phyloP scores from a whole-genome alignment of 2,888 invertebrate species.

The Drosophila diplacantha region DNA sequence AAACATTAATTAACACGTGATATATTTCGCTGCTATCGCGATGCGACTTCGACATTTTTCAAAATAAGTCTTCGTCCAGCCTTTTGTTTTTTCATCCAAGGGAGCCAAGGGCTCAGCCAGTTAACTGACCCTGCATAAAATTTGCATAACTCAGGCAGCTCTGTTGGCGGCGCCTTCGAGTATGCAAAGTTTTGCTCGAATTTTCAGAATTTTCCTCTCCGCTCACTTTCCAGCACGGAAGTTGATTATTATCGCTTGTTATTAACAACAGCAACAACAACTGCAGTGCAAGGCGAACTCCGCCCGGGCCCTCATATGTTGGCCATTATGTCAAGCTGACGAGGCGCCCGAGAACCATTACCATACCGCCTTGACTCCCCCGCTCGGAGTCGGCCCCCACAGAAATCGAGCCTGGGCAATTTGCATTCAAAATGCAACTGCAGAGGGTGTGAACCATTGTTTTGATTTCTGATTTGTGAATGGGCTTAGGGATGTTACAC shows the following conservation, averaged over 20 bases:
- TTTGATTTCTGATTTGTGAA: slow-evolving; percentile 11
- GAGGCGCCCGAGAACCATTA: slow-evolving; percentile 15
- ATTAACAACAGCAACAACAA: slow-evolving; percentile 57
- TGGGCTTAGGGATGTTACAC: slow-evolving; percentile 6
- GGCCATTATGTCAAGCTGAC: slow-evolving; percentile 55
- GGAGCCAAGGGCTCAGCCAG: slow-evolving; percentile 2
- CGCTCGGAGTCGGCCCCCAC: background rate
- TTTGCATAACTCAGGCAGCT: slow-evolving; percentile 63
- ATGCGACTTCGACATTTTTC: slow-evolving; percentile 60
- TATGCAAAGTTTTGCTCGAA: slow-evolving; percentile 53
- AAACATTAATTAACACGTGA: slow-evolving; percentile 71
- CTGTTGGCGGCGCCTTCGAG: slow-evolving; percentile 47
- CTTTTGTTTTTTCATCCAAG: slow-evolving; percentile 13
- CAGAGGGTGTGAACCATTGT: slow-evolving; percentile 14
- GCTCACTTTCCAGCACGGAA: slow-evolving; percentile 64
- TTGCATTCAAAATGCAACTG: slow-evolving; percentile 38
- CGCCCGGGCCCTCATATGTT: slow-evolving; percentile 20
- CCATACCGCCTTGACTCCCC: slow-evolving; percentile 18
- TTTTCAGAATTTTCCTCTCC: slow-evolving; percentile 16
- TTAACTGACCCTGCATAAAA: slow-evolving; percentile 47
- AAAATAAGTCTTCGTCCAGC: slow-evolving; percentile 34
- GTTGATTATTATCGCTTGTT: slow-evolving; percentile 75
- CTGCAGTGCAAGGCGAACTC: slow-evolving; percentile 8
- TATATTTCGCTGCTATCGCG: slow-evolving; percentile 59
- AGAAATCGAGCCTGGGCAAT: slow-evolving; percentile 43